Percentiles rank a stretch among this genome's conserved stretches.
phyloP scores from a whole-genome alignment of 2,888 invertebrate genomes.

The Ornithoptera priamus region DNA sequence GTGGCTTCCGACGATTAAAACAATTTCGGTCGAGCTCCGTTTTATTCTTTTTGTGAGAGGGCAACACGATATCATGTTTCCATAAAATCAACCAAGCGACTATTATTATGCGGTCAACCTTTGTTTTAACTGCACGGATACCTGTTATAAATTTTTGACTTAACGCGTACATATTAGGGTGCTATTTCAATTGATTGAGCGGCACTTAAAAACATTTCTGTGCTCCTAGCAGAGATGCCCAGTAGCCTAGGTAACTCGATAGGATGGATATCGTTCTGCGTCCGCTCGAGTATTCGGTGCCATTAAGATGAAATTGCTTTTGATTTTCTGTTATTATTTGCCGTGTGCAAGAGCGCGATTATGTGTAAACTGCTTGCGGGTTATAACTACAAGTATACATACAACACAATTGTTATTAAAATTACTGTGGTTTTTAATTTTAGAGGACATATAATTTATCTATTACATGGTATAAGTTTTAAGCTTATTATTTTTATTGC shows the following conservation, averaged over 20 bases:
- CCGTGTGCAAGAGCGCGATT: slow-evolving; percentile 42
- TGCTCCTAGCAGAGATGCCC: slow-evolving; percentile 54
- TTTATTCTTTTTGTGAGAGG: slow-evolving; percentile 76
- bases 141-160: slow-evolving; percentile 28
- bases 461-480: background rate
- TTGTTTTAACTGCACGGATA: slow-evolving; percentile 52
- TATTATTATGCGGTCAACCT: slow-evolving; percentile 60
- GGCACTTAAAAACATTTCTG: slow-evolving; percentile 44
- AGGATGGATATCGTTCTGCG: slow-evolving; percentile 76
- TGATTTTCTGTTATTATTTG: slow-evolving; percentile 53
- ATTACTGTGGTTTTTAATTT: background rate
- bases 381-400: slow-evolving; percentile 2
- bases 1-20: slow-evolving; percentile 76
- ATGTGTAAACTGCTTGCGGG: slow-evolving; percentile 30
- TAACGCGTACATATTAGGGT: slow-evolving; percentile 36
- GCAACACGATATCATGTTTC: slow-evolving; percentile 77
- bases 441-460: no score
- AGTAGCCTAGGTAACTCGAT: slow-evolving; percentile 80
- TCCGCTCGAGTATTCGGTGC: slow-evolving; percentile 73
- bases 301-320: slow-evolving; percentile 74
- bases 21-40: slow-evolving; percentile 72
- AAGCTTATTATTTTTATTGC: background rate
- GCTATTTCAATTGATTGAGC: slow-evolving; percentile 30
- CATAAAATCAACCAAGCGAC: slow-evolving; percentile 79
- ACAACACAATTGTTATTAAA: background rate